Evolutionary conservation across 2,797 vertebrate species (phyloP).

Genomic region (Varecia variegata): DNA sequence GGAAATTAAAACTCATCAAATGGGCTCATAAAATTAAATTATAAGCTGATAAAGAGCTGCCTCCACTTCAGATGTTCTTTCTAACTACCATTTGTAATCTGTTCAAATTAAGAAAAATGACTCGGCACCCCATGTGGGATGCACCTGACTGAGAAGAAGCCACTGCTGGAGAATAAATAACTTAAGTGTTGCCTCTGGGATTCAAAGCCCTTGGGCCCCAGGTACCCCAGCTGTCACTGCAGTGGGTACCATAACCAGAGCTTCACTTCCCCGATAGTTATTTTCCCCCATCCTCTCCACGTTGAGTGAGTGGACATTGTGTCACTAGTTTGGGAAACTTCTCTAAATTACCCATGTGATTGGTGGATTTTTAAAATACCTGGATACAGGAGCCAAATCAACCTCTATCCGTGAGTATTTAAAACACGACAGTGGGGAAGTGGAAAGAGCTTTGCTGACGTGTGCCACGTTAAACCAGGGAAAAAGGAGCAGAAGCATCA

Average conservation of each 20-base stretch:
- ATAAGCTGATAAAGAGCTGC: slow-evolving; percentile 62
- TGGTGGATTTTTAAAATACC: background rate
- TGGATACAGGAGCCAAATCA: background rate
- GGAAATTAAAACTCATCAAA: slow-evolving; percentile 77
- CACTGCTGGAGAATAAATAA: background rate
- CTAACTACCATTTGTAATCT: slow-evolving; percentile 59
- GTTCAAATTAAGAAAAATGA: slow-evolving; percentile 16
- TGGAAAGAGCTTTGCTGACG: background rate
- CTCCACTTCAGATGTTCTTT: slow-evolving; percentile 58
- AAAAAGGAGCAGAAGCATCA: background rate
- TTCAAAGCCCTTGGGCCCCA: background rate
- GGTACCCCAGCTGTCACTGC: background rate
- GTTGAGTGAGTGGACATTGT: background rate
- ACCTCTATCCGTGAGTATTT: background rate
- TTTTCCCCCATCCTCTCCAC: background rate
- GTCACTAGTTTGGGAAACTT: background rate
- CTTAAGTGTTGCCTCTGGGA: background rate
- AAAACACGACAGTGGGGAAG: background rate
- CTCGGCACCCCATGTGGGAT: background rate
- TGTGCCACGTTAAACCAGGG: slow-evolving; percentile 29
- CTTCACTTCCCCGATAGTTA: background rate
- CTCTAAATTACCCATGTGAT: background rate
- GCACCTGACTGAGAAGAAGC: background rate
- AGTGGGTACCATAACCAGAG: background rate
- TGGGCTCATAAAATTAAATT: slow-evolving; percentile 77